Conservation (phyloP, 1,140 invertebrate genomes). For the Rhopalosiphum padi region DNA sequence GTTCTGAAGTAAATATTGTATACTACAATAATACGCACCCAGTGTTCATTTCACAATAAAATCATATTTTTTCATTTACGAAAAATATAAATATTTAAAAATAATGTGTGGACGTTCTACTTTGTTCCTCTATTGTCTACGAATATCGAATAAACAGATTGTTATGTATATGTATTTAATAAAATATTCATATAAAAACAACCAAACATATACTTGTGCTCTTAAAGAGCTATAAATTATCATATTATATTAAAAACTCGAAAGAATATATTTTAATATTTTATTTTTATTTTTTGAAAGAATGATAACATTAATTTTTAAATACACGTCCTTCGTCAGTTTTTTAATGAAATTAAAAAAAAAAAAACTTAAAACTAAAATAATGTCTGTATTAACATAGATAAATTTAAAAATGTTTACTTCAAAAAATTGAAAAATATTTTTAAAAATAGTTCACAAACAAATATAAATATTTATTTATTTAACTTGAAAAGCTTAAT, state of each 20-base stretch:
- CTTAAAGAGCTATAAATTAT: background rate
- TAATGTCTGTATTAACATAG: background rate
- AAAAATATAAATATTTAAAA: constrained; percentile 14
- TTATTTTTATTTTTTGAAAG: background rate
- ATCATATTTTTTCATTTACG: background rate
- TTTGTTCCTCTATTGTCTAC: background rate
- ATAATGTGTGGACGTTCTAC: background rate
- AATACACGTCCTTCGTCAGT: background rate
- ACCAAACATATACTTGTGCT: background rate
- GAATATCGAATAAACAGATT: background rate
- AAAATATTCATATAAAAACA: background rate
- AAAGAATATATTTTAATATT: background rate
- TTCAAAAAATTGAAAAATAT: too few relatives aligned
- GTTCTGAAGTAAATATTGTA: background rate
- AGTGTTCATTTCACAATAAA: background rate
- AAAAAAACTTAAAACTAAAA: background rate
- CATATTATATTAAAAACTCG: background rate
- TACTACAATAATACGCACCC: background rate
- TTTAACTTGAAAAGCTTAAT: background rate
- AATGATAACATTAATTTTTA: background rate
- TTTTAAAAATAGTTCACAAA: background rate
- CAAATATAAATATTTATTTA: background rate
- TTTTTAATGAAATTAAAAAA: background rate
- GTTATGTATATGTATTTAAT: background rate
- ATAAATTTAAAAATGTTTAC: background rate